These are phyloP conservation scores for Nasalis larvatus DNA, from an alignment of 2,113 vertebrate species.

Conservation along the genomic window DNA sequence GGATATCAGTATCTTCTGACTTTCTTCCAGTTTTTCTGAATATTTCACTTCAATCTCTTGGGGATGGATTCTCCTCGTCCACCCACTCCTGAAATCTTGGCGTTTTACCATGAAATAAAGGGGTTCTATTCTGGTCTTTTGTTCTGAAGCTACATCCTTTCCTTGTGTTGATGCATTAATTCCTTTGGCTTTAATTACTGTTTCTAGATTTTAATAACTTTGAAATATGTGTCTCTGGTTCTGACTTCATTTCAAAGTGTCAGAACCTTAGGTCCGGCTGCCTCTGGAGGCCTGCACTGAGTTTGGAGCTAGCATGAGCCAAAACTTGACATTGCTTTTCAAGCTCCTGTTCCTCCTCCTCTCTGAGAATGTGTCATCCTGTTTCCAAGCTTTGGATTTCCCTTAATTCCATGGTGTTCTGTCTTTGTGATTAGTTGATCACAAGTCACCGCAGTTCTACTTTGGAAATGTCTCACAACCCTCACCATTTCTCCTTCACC, in stretches of 20 bases:
- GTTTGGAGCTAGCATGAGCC: not conserved
- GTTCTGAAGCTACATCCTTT: not conserved
- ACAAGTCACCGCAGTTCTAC: not conserved
- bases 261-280: not conserved
- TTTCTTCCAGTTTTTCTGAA: not conserved
- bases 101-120: not conserved
- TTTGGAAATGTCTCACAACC: not conserved
- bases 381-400: not conserved
- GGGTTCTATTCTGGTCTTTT: not conserved
- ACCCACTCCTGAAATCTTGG: rapidly evolving
- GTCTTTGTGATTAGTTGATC: not conserved
- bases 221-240: not conserved
- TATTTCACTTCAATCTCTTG: not conserved
- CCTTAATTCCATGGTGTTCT: too few species aligned
- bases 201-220: not conserved
- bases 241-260: not conserved
- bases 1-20: not conserved
- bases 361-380: too few species aligned
- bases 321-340: not conserved
- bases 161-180: not conserved
- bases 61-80: not conserved
- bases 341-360: rapidly evolving
- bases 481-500: not conserved
- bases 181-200: not conserved
- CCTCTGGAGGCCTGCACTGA: not conserved